Conservation (phyloP, 2,797 vertebrate species). For the Pipistrellus pygmaeus region DNA sequence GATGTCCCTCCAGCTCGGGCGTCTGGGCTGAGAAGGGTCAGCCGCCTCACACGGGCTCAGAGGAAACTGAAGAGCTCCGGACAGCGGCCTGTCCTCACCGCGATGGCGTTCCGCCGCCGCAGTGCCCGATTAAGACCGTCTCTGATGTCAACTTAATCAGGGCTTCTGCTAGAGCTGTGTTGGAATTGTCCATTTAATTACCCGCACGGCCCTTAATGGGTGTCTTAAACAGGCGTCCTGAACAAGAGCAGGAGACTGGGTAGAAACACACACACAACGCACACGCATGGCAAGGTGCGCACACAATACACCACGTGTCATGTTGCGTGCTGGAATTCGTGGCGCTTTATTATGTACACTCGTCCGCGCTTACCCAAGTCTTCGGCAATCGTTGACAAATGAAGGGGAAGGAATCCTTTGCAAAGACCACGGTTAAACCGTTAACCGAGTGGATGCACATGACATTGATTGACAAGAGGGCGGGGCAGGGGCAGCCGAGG, state of each 20-base stretch:
- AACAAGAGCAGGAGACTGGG: conserved; percentile 84
- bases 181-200: conserved; percentile 87
- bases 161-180: conserved; percentile 85
- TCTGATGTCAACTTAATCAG: conserved; percentile 87
- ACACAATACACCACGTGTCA: too few relatives aligned
- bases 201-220: conserved; percentile 84
- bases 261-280: conserved; percentile 55
- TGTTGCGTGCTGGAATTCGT: too few relatives aligned
- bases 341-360: too few relatives aligned
- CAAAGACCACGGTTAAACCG: too few relatives aligned
- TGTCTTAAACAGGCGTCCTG: conserved; percentile 85
- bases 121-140: conserved; percentile 87
- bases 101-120: conserved; percentile 80
- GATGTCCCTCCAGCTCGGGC: neutral
- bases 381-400: too few relatives aligned
- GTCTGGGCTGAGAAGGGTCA: conserved; percentile 16
- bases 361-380: too few relatives aligned
- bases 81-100: conserved; percentile 82
- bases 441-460: too few relatives aligned
- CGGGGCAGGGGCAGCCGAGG: too few relatives aligned
- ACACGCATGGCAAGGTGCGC: too few relatives aligned
- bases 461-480: too few relatives aligned
- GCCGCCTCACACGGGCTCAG: neutral
- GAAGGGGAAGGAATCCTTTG: too few relatives aligned
- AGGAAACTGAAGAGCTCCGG: conserved; percentile 78